A percentile compares a stretch with the other conserved stretches of the same genome.
Evolutionary conservation across 30 jellyfish, hydroid and myxozoan species (phyloP).

Genomic region (Cassiopea andromeda): DNA sequence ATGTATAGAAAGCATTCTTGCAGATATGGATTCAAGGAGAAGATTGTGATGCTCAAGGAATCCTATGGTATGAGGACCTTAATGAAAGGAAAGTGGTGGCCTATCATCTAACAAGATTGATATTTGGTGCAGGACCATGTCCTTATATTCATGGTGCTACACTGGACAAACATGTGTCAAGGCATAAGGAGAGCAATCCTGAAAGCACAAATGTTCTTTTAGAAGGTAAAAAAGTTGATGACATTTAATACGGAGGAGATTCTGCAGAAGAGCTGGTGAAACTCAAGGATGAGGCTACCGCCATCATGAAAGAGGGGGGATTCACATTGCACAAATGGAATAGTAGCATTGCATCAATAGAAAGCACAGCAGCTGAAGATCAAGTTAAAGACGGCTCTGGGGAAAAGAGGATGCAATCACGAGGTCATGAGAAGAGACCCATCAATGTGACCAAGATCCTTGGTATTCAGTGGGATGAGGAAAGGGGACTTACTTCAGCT

Average conservation of each 20-base stretch:
- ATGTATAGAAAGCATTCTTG: conserved; percentile 58
- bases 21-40: conserved; percentile 59
- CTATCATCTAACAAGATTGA: not conserved
- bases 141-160: not conserved
- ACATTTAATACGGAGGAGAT: too few relatives aligned
- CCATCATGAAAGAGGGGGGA: too few relatives aligned
- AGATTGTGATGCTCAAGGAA: conserved; percentile 34
- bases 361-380: too few relatives aligned
- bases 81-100: not conserved
- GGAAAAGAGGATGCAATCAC: too few relatives aligned
- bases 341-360: too few relatives aligned
- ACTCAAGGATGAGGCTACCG: too few relatives aligned
- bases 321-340: too few relatives aligned
- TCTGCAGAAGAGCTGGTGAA: too few relatives aligned
- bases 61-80: conserved; percentile 1
- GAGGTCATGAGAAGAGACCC: too few relatives aligned
- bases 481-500: not conserved
- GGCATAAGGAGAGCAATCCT: not conserved
- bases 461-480: not conserved
- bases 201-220: not conserved
- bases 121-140: not conserved
- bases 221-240: not conserved
- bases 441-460: not conserved
- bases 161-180: not conserved
- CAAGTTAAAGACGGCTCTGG: too few relatives aligned